phyloP scores from a whole-genome alignment of 2,113 vertebrate genomes.

The Xenopus tropicalis region DNA sequence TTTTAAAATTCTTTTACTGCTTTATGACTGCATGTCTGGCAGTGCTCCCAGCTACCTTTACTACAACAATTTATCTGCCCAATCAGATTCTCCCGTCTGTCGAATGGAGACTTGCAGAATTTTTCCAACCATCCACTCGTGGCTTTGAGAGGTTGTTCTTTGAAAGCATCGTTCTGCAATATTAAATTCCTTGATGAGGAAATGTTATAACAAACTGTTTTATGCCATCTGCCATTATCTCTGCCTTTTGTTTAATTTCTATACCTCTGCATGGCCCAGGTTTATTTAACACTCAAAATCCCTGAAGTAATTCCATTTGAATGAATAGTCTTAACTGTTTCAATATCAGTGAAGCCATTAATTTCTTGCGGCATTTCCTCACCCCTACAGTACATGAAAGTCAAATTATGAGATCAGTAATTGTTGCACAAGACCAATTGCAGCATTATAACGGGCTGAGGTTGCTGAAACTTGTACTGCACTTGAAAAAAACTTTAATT shows the following conservation, averaged over 20 bases:
- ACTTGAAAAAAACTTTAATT: too few species aligned
- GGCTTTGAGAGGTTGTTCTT: conserved; percentile 19
- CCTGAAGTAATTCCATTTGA: neutral
- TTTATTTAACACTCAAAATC: neutral
- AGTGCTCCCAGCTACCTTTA: conserved; percentile 41
- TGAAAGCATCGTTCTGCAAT: conserved; percentile 31
- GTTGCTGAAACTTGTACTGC: too few species aligned
- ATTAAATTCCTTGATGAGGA: conserved; percentile 1
- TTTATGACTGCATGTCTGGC: conserved; percentile 42
- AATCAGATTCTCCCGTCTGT: conserved; percentile 26
- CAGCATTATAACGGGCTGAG: too few species aligned
- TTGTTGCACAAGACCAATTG: too few species aligned
- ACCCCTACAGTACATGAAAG: too few species aligned
- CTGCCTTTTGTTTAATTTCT: neutral
- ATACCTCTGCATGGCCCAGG: neutral
- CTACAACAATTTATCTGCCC: conserved; percentile 36
- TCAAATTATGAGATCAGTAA: too few species aligned
- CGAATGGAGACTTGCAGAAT: conserved; percentile 18
- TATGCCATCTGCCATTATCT: neutral
- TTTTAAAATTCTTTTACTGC: conserved; percentile 46
- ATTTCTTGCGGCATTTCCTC: too few species aligned
- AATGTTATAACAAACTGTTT: neutral
- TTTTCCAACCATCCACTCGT: neutral
- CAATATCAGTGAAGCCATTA: neutral
- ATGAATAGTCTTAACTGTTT: neutral